These are phyloP conservation scores for Thera britannica DNA, from an alignment of 2,888 invertebrate species.

Conservation along the genomic window DNA sequence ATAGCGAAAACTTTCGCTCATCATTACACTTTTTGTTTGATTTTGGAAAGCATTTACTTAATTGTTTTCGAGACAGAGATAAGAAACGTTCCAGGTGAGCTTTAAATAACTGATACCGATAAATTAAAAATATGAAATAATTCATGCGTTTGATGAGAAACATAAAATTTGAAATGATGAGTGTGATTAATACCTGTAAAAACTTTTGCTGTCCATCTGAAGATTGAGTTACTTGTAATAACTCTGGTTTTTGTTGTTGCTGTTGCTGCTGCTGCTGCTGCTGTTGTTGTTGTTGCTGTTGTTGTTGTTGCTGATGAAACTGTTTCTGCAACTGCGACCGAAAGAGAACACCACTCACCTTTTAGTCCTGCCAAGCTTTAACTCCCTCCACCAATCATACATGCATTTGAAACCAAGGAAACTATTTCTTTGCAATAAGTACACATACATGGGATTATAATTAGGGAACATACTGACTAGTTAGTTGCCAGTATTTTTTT, in stretches of 20 bases:
- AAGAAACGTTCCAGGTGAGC: background rate
- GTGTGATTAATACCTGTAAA: conserved; percentile 58
- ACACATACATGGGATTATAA: background rate
- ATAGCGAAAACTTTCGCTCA: background rate
- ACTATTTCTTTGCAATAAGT: background rate
- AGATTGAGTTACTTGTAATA: conserved; percentile 66
- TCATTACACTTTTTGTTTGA: background rate
- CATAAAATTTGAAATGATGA: background rate
- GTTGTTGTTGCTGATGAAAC: conserved; percentile 55
- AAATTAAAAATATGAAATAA: background rate
- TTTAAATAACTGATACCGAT: too few relatives aligned
- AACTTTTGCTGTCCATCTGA: conserved; percentile 76
- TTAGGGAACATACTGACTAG: background rate
- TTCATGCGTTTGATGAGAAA: background rate
- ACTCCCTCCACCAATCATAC: conserved; percentile 4
- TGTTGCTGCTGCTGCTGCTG: conserved; percentile 70
- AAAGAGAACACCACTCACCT: conserved; percentile 23
- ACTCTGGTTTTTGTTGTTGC: conserved; percentile 72
- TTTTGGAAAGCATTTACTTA: background rate
- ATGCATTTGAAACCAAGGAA: background rate
- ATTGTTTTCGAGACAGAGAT: background rate
- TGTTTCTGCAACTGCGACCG: conserved; percentile 64
- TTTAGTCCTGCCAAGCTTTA: conserved; percentile 4
- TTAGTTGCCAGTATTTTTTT: background rate
- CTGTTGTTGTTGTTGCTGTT: conserved; percentile 61